Evolutionary conservation across 2,888 invertebrate species (phyloP).

Genomic region (Artemia sp.): DNA sequence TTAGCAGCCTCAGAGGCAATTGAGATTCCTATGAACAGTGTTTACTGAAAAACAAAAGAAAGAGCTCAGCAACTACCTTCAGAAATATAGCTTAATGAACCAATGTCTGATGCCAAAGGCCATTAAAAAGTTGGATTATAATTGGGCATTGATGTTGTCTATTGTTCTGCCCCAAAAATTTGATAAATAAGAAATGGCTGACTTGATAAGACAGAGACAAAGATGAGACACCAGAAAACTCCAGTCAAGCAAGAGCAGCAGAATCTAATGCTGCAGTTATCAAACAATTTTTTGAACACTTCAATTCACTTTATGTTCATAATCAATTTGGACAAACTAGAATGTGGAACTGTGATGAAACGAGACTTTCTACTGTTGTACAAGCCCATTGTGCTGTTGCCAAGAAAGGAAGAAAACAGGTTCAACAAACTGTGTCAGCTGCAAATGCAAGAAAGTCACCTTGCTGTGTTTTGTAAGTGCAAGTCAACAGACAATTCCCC

Average conservation of each 20-base stretch:
- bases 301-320: conserved; percentile 11
- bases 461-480: conserved; percentile 23
- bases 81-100: conserved; percentile 18
- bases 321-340: not conserved
- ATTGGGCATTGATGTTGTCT: conserved; percentile 2
- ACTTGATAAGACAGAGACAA: conserved; percentile 7
- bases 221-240: conserved; percentile 17
- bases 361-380: not conserved
- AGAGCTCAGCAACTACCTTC: conserved; percentile 3
- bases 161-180: not conserved
- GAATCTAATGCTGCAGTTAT: conserved; percentile 17
- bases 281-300: conserved; percentile 17
- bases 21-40: not conserved
- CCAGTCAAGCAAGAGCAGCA: conserved; percentile 20
- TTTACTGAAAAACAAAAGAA: not conserved
- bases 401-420: not conserved
- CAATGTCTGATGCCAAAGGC: conserved; percentile 13
- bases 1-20: not conserved
- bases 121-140: conserved; percentile 7
- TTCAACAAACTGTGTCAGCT: conserved; percentile 2
- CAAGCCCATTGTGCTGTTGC: conserved; percentile 4
- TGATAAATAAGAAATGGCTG: conserved; percentile 16
- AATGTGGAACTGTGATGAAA: not conserved
- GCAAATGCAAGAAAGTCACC: not conserved
- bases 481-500: conserved; percentile 2